A percentile compares a stretch with the other conserved stretches of the same genome.
phyloP scores from a whole-genome alignment of 1,140 invertebrate genomes.

The Aphidius gifuensis region DNA sequence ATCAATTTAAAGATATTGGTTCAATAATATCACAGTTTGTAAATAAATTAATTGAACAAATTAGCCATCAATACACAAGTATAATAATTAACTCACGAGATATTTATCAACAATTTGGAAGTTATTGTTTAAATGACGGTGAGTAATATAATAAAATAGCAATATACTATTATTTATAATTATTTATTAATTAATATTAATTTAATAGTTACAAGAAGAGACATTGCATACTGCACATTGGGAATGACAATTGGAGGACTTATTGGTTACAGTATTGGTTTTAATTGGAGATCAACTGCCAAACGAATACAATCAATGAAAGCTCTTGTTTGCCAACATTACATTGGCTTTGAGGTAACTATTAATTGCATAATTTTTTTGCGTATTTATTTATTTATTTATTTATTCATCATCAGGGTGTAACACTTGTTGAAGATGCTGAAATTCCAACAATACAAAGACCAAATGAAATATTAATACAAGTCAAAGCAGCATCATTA shows the following conservation, averaged over 20 bases:
- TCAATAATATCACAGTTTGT: constrained; percentile 37
- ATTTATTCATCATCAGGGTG: constrained; percentile 41
- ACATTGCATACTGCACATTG: constrained; percentile 53
- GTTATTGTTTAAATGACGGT: constrained; percentile 36
- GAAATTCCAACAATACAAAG: constrained; percentile 56
- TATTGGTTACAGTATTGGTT: constrained; percentile 53
- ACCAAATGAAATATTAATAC: constrained; percentile 63
- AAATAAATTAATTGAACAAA: constrained; percentile 38
- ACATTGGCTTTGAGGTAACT: constrained; percentile 52
- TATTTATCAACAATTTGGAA: constrained; percentile 40
- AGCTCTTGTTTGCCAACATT: constrained; percentile 57
- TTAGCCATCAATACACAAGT: constrained; percentile 38
- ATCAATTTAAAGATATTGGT: constrained; percentile 43
- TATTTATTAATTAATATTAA: constrained; percentile 8
- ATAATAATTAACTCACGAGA: constrained; percentile 40
- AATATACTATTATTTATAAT: constrained; percentile 29
- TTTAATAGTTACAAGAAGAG: constrained; percentile 46
- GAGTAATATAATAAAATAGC: constrained; percentile 30
- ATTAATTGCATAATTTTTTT: not conserved
- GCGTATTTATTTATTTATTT: not conserved
- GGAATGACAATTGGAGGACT: constrained; percentile 55
- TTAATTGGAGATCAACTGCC: constrained; percentile 41
- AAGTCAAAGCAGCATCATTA: constrained; percentile 65
- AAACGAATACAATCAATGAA: constrained; percentile 53
- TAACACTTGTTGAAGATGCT: constrained; percentile 58